phyloP scores from a whole-genome alignment of 1,140 invertebrate genomes.

The Aphaenogaster floridana region DNA sequence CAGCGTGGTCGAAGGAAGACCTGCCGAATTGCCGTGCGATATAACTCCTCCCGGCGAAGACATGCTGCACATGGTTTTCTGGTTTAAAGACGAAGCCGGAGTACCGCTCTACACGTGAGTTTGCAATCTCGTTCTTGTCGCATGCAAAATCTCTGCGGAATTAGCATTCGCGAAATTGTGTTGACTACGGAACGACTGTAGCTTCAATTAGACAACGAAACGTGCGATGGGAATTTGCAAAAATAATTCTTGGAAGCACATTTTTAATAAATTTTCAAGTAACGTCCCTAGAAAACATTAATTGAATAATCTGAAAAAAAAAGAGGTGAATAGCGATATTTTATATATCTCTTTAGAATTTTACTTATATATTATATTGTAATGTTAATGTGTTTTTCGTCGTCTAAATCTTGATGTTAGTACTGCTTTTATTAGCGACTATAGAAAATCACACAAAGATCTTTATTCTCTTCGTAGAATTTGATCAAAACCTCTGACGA shows the following conservation, averaged over 20 bases:
- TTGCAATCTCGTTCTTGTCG: conserved; percentile 25
- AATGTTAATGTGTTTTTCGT: not conserved
- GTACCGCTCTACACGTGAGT: conserved; percentile 95
- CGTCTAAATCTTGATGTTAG: not conserved
- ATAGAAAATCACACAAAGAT: not conserved
- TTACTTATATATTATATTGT: not conserved
- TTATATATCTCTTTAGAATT: not conserved
- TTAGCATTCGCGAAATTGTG: conserved; percentile 36
- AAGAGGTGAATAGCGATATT: not conserved
- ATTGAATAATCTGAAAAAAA: not conserved
- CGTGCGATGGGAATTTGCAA: not conserved
- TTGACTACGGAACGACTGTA: not conserved
- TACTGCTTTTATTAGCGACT: not conserved
- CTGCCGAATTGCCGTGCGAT: conserved; percentile 94
- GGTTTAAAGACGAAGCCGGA: conserved; percentile 95
- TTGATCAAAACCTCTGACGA: not conserved
- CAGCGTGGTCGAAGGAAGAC: conserved; percentile 93
- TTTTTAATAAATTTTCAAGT: not conserved
- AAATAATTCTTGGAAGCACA: not conserved
- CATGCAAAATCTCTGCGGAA: conserved; percentile 21
- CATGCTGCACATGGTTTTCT: conserved; percentile 95
- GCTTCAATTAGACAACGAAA: not conserved
- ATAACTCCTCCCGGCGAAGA: conserved; percentile 93
- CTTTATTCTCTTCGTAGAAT: not conserved
- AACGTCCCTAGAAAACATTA: not conserved